These are phyloP conservation scores for Xylota segnis DNA, from an alignment of 2,888 invertebrate genomes.

Conservation along the genomic window DNA sequence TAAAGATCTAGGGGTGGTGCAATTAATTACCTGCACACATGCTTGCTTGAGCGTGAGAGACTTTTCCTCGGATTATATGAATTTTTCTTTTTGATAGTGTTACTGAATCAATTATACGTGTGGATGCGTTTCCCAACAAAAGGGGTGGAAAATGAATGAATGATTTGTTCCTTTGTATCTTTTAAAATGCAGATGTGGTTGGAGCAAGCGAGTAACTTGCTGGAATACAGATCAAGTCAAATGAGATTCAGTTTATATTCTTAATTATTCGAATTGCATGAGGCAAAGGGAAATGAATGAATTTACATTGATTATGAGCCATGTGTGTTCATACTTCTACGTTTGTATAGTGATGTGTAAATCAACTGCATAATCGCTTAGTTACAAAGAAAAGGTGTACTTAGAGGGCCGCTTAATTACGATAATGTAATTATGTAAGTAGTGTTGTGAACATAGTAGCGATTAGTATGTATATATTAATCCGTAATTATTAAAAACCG, in stretches of 20 bases:
- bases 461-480: too few species aligned
- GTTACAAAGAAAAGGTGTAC: neutral
- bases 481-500: too few species aligned
- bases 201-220: neutral
- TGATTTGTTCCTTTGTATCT: constrained; percentile 5
- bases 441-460: neutral
- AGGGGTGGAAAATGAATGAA: neutral
- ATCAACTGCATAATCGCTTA: constrained; percentile 5
- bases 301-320: neutral
- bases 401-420: neutral
- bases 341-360: neutral
- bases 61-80: constrained; percentile 20
- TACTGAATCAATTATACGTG: constrained; percentile 35
- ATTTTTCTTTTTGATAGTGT: constrained; percentile 37
- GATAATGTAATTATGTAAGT: neutral
- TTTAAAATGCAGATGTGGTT: neutral
- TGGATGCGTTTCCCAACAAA: neutral
- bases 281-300: neutral
- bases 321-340: neutral
- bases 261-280: constrained; percentile 14
- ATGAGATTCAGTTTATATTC: neutral
- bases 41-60: constrained; percentile 11
- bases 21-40: constrained; percentile 54
- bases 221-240: neutral
- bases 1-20: constrained; percentile 28